Percentiles rank a stretch among this genome's conserved stretches.
Conservation (phyloP, 2,888 invertebrate species). For the Gnatocerus cornutus region DNA sequence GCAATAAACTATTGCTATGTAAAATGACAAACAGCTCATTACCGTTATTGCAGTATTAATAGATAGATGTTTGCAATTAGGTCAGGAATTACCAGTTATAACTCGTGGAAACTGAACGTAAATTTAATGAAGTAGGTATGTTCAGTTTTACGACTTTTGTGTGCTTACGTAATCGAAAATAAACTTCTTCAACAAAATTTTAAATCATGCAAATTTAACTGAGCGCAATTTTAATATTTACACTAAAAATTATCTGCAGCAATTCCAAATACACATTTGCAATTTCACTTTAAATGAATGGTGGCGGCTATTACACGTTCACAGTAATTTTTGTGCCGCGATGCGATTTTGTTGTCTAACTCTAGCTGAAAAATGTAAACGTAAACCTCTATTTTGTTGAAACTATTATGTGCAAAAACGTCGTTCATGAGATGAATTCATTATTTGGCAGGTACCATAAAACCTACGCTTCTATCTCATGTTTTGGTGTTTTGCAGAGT, state of each 20-base stretch:
- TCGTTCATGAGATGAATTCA: background rate
- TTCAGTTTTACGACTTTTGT: no score
- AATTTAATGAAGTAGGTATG: background rate
- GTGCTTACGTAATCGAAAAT: no score
- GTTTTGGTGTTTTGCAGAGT: background rate
- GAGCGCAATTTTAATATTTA: background rate
- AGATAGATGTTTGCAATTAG: background rate
- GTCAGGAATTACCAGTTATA: background rate
- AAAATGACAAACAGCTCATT: background rate
- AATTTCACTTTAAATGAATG: background rate
- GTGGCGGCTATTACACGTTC: background rate
- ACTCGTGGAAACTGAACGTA: background rate
- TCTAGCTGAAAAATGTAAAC: conserved; percentile 1
- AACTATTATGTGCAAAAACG: background rate
- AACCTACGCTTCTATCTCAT: background rate
- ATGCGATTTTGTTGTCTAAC: background rate
- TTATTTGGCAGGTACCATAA: background rate
- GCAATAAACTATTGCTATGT: conserved; percentile 1
- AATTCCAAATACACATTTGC: conserved; percentile 1
- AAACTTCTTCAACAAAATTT: background rate
- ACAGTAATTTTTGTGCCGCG: background rate
- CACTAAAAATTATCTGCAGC: background rate
- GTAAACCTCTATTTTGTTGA: background rate
- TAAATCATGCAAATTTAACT: background rate
- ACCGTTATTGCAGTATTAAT: background rate